phyloP scores from a whole-genome alignment of 2,113 vertebrate genomes.

The human region GRCh38 chr9:120659001-120659500 shows the following conservation, averaged over 20 bases:
- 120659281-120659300: constrained; percentile 23
- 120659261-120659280: background rate
- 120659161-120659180: constrained; percentile 43
- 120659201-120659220: background rate
- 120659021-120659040: constrained; percentile 48
- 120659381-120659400: constrained; percentile 71
- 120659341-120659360: background rate
- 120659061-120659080: constrained; percentile 39
- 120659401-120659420: constrained; percentile 77
- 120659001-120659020: background rate
- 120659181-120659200: constrained; percentile 1
- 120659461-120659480: constrained; percentile 76
- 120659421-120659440: constrained; percentile 58
- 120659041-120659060: background rate
- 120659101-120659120: constrained; percentile 21
- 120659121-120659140: constrained; percentile 40
- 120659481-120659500: constrained; percentile 75
- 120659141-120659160: background rate
- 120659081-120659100: constrained; percentile 30
- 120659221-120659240: constrained; percentile 1
- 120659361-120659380: constrained; percentile 78
- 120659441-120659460: constrained; percentile 69
- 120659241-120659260: background rate
- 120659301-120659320: background rate
- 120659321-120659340: background rate